Evolutionary conservation across 2,113 vertebrate species (phyloP).

Genomic region (Tenrec ecaudatus): DNA sequence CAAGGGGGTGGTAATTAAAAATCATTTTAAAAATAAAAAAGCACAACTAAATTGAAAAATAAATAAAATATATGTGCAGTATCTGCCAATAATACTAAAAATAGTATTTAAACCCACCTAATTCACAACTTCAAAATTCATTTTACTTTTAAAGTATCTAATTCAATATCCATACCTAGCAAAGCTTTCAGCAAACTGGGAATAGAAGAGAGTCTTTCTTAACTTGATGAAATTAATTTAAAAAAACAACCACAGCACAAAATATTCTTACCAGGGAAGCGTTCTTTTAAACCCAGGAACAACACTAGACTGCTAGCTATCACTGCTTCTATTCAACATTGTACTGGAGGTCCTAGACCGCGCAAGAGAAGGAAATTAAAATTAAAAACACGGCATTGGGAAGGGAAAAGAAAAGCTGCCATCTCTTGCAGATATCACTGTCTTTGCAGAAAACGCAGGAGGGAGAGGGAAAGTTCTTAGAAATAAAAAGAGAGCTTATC

Average conservation of each 20-base stretch:
- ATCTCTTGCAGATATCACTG: not conserved
- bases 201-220: not conserved
- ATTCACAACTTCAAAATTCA: no score
- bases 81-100: no score
- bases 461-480: conserved; percentile 21
- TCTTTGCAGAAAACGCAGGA: conserved; percentile 51
- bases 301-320: conserved; percentile 39
- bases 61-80: no score
- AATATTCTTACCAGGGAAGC: not conserved
- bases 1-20: no score
- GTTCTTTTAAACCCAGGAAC: not conserved
- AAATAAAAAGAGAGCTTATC: conserved; percentile 40
- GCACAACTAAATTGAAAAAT: no score
- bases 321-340: conserved; percentile 1
- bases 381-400: not conserved
- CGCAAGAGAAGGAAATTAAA: conserved; percentile 49
- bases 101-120: no score
- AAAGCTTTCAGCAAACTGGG: not conserved
- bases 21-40: no score
- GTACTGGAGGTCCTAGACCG: conserved; percentile 5
- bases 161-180: not conserved
- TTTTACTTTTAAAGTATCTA: no score
- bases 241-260: not conserved
- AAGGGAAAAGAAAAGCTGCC: conserved; percentile 18
- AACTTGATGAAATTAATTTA: not conserved